These are phyloP conservation scores for Cacajao melanocephalus DNA, from an alignment of 2,797 vertebrate species.

Conservation along the genomic window DNA sequence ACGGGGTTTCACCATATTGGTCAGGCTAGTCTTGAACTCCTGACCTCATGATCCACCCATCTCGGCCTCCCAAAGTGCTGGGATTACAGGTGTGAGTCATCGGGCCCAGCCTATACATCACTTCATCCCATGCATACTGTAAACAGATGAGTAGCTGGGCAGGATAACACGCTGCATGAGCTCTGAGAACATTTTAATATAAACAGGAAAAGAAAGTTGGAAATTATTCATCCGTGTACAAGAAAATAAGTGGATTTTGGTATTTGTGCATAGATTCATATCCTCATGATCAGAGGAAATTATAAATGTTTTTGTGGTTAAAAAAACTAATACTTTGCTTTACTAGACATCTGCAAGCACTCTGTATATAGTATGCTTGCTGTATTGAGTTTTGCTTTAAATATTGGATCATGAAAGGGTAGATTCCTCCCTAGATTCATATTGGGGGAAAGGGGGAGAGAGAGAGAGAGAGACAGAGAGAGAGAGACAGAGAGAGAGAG, in stretches of 20 bases:
- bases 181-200: constrained; percentile 31
- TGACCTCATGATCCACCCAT: not conserved
- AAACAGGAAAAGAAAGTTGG: constrained; percentile 39
- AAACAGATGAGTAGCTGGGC: not conserved
- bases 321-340: constrained; percentile 11
- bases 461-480: too few species aligned
- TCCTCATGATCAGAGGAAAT: constrained; percentile 13
- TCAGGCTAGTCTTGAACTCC: not conserved
- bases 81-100: not conserved
- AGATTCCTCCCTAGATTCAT: constrained; percentile 32
- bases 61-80: not conserved
- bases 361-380: not conserved
- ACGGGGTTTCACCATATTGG: not conserved
- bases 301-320: not conserved
- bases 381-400: constrained; percentile 46
- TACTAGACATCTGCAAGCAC: not conserved
- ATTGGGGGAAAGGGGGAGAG: not conserved
- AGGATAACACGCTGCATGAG: not conserved
- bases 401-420: constrained; percentile 48
- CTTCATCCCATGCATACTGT: not conserved
- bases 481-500: too few species aligned
- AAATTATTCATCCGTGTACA: not conserved
- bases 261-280: not conserved
- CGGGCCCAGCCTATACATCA: not conserved
- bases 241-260: constrained; percentile 40